phyloP scores from a whole-genome alignment of 1,140 invertebrate genomes.

The Paracyclopina nana region DNA sequence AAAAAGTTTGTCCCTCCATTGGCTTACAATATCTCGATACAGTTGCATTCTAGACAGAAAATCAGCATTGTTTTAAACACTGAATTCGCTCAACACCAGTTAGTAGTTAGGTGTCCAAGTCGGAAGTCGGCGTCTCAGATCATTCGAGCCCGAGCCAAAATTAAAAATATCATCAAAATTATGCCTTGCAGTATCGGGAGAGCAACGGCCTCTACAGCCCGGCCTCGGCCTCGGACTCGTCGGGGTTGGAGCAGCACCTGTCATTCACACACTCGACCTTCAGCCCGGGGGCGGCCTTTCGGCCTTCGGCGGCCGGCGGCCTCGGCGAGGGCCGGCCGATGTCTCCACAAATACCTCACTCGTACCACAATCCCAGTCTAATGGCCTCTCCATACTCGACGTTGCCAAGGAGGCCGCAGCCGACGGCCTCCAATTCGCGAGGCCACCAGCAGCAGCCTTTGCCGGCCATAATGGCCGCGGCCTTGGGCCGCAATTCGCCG shows the following conservation, averaged over 20 bases:
- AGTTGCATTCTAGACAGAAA: too few relatives aligned
- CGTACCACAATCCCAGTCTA: constrained; percentile 1
- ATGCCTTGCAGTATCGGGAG: too few relatives aligned
- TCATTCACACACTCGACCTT: not conserved
- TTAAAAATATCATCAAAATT: too few relatives aligned
- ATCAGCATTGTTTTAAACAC: too few relatives aligned
- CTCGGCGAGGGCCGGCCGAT: not conserved
- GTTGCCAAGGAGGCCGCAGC: not conserved
- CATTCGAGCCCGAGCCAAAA: too few relatives aligned
- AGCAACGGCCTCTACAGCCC: not conserved
- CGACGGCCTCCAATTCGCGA: not conserved
- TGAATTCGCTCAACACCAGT: too few relatives aligned
- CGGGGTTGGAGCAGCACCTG: not conserved
- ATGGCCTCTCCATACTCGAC: not conserved
- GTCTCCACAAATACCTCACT: not conserved
- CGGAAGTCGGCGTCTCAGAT: too few relatives aligned
- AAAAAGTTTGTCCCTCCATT: too few relatives aligned
- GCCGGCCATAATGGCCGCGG: too few relatives aligned
- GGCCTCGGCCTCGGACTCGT: not conserved
- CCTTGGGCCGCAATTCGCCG: not conserved
- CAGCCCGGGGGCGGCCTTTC: not conserved
- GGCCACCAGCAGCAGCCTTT: too few relatives aligned
- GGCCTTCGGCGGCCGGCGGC: not conserved
- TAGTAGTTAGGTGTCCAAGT: too few relatives aligned
- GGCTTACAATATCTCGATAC: too few relatives aligned